These are phyloP conservation scores for Lucifuga dentata DNA, from an alignment of 2,113 vertebrate genomes.

Conservation along the genomic window DNA sequence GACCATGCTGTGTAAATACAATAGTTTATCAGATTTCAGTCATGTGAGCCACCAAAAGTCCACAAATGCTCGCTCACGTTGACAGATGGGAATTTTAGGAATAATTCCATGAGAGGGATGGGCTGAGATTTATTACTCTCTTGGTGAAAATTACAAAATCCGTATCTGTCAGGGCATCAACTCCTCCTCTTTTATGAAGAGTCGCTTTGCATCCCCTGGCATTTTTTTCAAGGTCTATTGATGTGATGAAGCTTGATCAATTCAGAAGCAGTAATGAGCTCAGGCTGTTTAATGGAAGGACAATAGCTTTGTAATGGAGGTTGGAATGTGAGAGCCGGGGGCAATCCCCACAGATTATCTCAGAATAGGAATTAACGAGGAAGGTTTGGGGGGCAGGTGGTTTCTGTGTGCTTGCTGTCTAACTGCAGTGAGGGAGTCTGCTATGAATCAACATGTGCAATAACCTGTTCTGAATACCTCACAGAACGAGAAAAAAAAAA, in stretches of 20 bases:
- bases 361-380: constrained; percentile 57
- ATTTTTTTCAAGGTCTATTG: constrained; percentile 25
- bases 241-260: constrained; percentile 25
- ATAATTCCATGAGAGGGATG: constrained; percentile 37
- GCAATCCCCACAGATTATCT: constrained; percentile 52
- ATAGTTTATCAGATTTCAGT: constrained; percentile 1
- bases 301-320: constrained; percentile 39
- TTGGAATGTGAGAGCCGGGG: constrained; percentile 28
- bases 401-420: constrained; percentile 38
- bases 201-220: constrained; percentile 9
- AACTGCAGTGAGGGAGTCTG: constrained; percentile 35
- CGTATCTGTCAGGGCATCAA: constrained; percentile 33
- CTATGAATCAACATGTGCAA: constrained; percentile 52
- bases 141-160: constrained; percentile 39
- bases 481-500: constrained; percentile 4
- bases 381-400: constrained; percentile 56
- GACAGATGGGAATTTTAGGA: constrained; percentile 19
- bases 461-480: constrained; percentile 60
- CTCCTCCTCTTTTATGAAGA: constrained; percentile 1
- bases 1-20: not conserved
- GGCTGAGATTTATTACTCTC: constrained; percentile 34
- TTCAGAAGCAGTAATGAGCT: constrained; percentile 39
- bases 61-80: not conserved
- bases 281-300: constrained; percentile 44
- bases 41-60: not conserved